Base-by-base conservation (phyloP, 1,140 invertebrate genomes). In the Batillaria attramentaria region DNA sequence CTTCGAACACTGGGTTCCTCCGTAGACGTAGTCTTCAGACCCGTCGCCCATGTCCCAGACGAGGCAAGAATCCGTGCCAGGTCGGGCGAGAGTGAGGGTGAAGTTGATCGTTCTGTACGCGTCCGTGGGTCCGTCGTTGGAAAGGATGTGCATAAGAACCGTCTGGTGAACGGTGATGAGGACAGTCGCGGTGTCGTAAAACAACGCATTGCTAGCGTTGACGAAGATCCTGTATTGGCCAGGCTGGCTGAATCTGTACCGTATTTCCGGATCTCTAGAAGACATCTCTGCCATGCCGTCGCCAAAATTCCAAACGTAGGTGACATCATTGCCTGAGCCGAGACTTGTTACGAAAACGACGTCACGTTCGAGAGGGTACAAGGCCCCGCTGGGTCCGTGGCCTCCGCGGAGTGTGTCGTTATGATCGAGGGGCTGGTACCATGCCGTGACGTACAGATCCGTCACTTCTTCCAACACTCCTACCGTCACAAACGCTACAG, bases 1-100 rank as follows among this genome's bases (percentile, higher is more conserved):
- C 42, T 78, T 39, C 54, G 65, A 24, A 70, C 84, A 86, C 16
- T 69, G 43, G 41, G 65, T 35, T 20, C 76, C 83, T 4, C 84
- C 84, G 74, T 82, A 84, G 16, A 86, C 78, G 4, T 57, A 77
- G 4, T 72, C 43, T 13, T 57, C 62, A 35, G 81, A 80, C 10
- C 60, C 66, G 72, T 86, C 85, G n/a, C 83, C 83, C 79, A 86
- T 83, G 37, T 82, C 41, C 83, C 83, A 86, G n/a, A 80, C 50
- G 72, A 79, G 84, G 65, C 85, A 86, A 1, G 85, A 66, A 18
- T 79, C 46, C 37, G 85, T 84, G 18, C 85, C 85, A 16, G 77
- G 77, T 24, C 80, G 70, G 8, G 72, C 70, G 5, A 86, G 77
- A 16, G 75, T 68, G 16, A 84, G 65, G 8, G 50, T 74, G 76